phyloP scores from a whole-genome alignment of 2,888 invertebrate genomes.

The Abrostola tripartita region DNA sequence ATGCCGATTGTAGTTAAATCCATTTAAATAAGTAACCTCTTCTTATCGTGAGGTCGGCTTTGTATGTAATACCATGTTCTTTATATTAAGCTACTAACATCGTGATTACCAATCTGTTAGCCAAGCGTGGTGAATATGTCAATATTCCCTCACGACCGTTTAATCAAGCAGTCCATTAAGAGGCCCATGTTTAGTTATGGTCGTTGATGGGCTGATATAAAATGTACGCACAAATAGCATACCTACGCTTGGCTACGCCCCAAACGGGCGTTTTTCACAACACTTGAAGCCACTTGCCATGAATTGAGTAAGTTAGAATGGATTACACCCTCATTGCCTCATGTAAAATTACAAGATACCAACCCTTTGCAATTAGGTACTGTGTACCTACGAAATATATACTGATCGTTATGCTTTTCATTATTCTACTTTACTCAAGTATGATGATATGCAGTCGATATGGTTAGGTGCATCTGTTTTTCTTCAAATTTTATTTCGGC shows the following conservation, averaged over 20 bases:
- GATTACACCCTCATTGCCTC: conserved; percentile 29
- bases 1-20: not conserved
- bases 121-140: not conserved
- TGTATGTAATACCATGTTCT: not conserved
- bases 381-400: not conserved
- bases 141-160: conserved; percentile 3
- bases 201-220: conserved; percentile 1
- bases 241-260: not conserved
- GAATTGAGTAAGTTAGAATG: conserved; percentile 14
- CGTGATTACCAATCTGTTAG: not conserved
- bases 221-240: not conserved
- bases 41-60: too few relatives aligned
- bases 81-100: not conserved
- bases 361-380: not conserved
- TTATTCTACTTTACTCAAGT: conserved; percentile 5
- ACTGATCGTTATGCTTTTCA: conserved; percentile 6
- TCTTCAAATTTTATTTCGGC: conserved; percentile 9
- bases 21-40: not conserved
- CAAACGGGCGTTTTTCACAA: not conserved
- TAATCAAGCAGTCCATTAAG: not conserved
- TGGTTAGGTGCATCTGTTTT: conserved; percentile 23
- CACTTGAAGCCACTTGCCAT: conserved; percentile 8
- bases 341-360: conserved; percentile 11
- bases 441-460: conserved; percentile 20
- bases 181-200: not conserved